Base-by-base conservation (phyloP, 1,140 invertebrate species). In the Calliphora vicina region DNA sequence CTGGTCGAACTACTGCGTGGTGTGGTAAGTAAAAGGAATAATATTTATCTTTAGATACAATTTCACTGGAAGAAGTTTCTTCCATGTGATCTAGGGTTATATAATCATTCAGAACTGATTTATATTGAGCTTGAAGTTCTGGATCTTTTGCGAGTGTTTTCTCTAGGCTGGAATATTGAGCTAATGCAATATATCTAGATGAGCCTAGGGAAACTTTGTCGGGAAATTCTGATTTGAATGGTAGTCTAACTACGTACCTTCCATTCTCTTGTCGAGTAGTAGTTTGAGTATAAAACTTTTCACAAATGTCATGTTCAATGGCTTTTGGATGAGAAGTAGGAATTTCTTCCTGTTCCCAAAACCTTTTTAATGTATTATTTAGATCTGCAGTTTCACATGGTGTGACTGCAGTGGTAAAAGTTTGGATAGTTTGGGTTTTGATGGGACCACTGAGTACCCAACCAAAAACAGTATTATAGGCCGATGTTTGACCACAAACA, bases 361-460 rank as follows among this genome's bases (percentile, higher is more conserved):
- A 74, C 26, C 29, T 74, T 6, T 25, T 23, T 12, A 74, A 29
- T 17, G 29, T 12, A 17, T 29, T 26, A n/a, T 74, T n/a, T 29
- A n/a, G 23, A 17, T 26, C 26, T 0, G 29, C 2, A 35, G 29
- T 35, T 35, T 35, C 8, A n/a, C n/a, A n/a, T 35, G 72, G 17
- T 13, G 8, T 29, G 29, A 74, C 72, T 17, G 26, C 13, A 15
- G 72, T 74, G 15, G 72, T 26, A 17, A 74, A 74, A 1, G 72
- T 29, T 6, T 35, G 72, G 29, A 74, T 29, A 35, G 72, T 29
- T 27, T 74, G 5, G 13, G 26, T 12, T 74, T 23, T 6, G 13
- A 74, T 74, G 29, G 72, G 72, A 5, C 72, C 72, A 29, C 72
- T 74, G 17, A 74, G 72, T 29, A 74, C 72, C 72, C 72, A 74